A percentile compares a stretch with the other conserved stretches of the same genome.
phyloP scores from a whole-genome alignment of 2,888 invertebrate species.

The Troglohyphantes excavatus region DNA sequence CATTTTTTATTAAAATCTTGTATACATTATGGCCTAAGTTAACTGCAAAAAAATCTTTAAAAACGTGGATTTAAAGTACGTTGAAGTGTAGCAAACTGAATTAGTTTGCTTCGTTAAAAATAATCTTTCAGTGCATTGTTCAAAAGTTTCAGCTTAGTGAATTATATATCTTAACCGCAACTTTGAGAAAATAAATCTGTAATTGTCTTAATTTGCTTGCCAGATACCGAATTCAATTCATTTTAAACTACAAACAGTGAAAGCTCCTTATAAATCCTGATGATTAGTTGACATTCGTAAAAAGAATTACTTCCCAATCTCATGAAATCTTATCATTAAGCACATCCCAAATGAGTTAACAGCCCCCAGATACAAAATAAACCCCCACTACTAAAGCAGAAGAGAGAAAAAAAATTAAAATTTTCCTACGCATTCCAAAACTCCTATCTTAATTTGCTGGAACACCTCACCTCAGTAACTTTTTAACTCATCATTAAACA shows the following conservation, averaged over 20 bases:
- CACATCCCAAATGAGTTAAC: not conserved
- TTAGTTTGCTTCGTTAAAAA: no score
- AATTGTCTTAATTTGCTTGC: not conserved
- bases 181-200: not conserved
- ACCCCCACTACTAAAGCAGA: not conserved
- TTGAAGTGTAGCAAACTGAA: no score
- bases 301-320: not conserved
- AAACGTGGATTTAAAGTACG: no score
- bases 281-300: slow-evolving; percentile 5
- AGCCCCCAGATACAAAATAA: slow-evolving; percentile 6
- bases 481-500: slow-evolving; percentile 77
- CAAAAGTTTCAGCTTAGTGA: no score
- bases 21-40: no score
- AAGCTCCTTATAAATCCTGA: not conserved
- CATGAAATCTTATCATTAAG: slow-evolving; percentile 8
- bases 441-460: slow-evolving; percentile 52
- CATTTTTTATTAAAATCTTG: no score
- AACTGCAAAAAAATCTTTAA: no score
- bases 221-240: not conserved
- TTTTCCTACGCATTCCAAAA: slow-evolving; percentile 7
- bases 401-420: slow-evolving; percentile 17
- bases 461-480: slow-evolving; percentile 57
- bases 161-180: not conserved
- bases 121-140: no score
- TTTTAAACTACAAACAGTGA: not conserved